A percentile compares a stretch with the other conserved stretches of the same genome.
phyloP scores from a whole-genome alignment of 2,113 vertebrate species.

The Antigone vipio region DNA sequence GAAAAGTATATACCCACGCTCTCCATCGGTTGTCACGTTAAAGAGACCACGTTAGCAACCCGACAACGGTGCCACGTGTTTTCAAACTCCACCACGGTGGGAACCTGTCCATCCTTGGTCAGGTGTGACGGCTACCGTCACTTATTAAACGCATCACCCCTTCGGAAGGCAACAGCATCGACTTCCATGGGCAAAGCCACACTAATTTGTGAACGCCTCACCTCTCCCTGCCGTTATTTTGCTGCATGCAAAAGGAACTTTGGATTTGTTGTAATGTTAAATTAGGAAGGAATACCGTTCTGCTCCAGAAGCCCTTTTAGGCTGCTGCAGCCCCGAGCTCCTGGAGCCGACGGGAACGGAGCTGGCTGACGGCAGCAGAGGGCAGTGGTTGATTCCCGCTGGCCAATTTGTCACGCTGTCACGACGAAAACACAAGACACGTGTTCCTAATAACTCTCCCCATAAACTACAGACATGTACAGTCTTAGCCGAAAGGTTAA shows the following conservation, averaged over 20 bases:
- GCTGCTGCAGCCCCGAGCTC: neutral
- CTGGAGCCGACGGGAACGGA: neutral
- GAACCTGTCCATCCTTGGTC: neutral
- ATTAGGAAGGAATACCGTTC: neutral
- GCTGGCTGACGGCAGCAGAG: neutral
- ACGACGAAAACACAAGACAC: neutral
- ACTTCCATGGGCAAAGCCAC: neutral
- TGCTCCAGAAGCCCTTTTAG: neutral
- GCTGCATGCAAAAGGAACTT: neutral
- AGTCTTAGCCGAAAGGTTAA: neutral
- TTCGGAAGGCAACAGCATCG: neutral
- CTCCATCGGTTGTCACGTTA: rapidly evolving
- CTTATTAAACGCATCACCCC: neutral
- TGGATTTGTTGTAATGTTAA: too few species aligned
- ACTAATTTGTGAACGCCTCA: rapidly evolving
- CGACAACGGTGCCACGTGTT: rapidly evolving
- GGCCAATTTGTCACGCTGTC: neutral
- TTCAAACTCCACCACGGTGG: neutral
- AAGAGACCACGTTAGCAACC: neutral
- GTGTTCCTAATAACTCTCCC: neutral
- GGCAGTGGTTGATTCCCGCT: neutral
- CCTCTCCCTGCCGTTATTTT: neutral
- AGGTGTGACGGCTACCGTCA: rapidly evolving
- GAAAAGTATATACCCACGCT: rapidly evolving
- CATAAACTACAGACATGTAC: neutral